phyloP scores from a whole-genome alignment of 2,113 vertebrate genomes.

The Gavia stellata region DNA sequence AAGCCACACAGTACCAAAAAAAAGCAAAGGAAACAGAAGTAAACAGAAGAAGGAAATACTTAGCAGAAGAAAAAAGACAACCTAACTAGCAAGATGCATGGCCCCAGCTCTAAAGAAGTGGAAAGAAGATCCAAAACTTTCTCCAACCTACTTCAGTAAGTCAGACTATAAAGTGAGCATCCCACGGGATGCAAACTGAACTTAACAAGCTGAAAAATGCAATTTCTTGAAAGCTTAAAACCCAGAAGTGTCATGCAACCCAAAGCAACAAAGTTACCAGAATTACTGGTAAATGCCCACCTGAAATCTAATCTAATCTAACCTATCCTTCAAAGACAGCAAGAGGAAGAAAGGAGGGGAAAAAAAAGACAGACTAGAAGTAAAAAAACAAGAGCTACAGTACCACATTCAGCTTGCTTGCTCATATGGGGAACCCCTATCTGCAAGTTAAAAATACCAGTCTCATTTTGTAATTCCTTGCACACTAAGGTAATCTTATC shows the following conservation, averaged over 20 bases:
- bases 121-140: background rate
- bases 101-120: background rate
- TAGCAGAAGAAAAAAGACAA: background rate
- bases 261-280: background rate
- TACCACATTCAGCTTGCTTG: background rate
- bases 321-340: background rate
- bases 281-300: background rate
- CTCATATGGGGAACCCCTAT: background rate
- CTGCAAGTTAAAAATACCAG: background rate
- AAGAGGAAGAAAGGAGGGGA: background rate
- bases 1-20: background rate
- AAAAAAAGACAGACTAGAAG: background rate
- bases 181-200: accelerated
- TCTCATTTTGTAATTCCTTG: background rate
- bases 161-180: background rate
- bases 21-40: background rate
- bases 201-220: background rate
- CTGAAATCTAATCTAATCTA: background rate
- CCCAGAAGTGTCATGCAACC: background rate
- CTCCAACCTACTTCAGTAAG: background rate
- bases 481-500: background rate
- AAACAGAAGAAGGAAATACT: background rate
- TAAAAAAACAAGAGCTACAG: background rate
- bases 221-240: background rate
- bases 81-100: background rate